These are phyloP conservation scores for Zenarchopterus dispar DNA, from an alignment of 2,797 vertebrate species.

Conservation along the genomic window DNA sequence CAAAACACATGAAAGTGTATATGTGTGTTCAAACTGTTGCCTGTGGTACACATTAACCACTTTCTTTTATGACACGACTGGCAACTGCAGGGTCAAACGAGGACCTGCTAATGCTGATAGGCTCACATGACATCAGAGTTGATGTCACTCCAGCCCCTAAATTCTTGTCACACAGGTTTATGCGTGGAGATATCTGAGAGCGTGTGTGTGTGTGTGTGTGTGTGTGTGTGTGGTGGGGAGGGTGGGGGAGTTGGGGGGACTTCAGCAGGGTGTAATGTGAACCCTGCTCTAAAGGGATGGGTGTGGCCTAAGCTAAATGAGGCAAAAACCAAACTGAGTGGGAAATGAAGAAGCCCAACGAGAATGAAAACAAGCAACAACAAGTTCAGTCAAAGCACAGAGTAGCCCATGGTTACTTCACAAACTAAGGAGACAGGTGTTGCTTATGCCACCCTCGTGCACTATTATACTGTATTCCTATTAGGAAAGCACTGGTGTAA, in stretches of 20 bases:
- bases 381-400: conserved; percentile 36
- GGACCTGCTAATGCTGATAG: conserved; percentile 25
- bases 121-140: conserved; percentile 43
- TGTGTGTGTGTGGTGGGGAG: conserved; percentile 3
- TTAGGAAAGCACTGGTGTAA: conserved; percentile 2
- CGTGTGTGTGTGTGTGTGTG: conserved; percentile 15
- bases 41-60: conserved; percentile 17
- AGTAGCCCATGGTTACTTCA: conserved; percentile 25
- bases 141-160: conserved; percentile 26
- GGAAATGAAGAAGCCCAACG: conserved; percentile 52
- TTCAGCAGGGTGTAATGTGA: conserved; percentile 58
- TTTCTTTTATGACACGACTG: conserved; percentile 28
- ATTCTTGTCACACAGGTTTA: conserved; percentile 13
- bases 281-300: conserved; percentile 52
- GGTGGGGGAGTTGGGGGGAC: not conserved
- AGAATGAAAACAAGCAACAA: conserved; percentile 50
- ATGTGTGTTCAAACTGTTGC: conserved; percentile 20
- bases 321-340: conserved; percentile 54
- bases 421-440: conserved; percentile 37
- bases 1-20: conserved; percentile 33
- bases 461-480: conserved; percentile 13
- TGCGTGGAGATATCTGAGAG: not conserved
- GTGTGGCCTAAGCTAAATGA: conserved; percentile 66
- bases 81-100: conserved; percentile 38
- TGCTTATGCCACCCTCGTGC: conserved; percentile 30